Evolutionary conservation across 2,113 vertebrate genomes (phyloP).

Genomic region (Tonatia bakeri): DNA sequence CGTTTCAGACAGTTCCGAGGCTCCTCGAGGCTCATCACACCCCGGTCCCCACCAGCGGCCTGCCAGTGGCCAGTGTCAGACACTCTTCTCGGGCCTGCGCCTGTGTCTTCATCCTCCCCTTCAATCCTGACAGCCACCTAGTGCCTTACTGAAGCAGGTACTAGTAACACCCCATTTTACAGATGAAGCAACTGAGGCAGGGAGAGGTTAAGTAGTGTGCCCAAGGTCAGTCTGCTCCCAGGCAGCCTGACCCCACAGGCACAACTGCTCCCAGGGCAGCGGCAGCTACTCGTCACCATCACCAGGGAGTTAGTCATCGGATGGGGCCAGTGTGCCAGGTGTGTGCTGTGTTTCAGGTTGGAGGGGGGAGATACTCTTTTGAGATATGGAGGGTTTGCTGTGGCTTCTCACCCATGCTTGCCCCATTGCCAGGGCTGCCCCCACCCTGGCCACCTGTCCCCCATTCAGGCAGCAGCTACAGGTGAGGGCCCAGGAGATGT

Average conservation of each 20-base stretch:
- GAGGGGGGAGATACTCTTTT: background rate
- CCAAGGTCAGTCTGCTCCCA: background rate
- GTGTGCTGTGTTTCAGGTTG: background rate
- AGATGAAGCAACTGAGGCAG: background rate
- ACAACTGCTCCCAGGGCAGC: rapidly evolving
- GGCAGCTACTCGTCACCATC: rapidly evolving
- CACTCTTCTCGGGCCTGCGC: background rate
- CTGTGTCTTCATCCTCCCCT: background rate
- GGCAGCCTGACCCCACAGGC: background rate
- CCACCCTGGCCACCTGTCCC: too few relatives aligned
- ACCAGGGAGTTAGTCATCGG: rapidly evolving
- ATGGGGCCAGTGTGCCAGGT: rapidly evolving
- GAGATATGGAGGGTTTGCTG: background rate
- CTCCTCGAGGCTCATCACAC: background rate
- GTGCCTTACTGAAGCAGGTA: background rate
- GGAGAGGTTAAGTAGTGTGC: background rate
- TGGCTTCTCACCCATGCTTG: background rate
- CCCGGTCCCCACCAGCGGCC: rapidly evolving
- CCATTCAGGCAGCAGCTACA: too few relatives aligned
- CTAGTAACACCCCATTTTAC: background rate
- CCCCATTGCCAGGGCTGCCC: background rate
- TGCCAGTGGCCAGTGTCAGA: too few relatives aligned
- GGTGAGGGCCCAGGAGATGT: background rate
- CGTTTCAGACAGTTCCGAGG: background rate
- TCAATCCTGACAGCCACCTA: background rate